These are phyloP conservation scores for Corythornis leucogaster DNA, from an alignment of 2,797 vertebrate species.

Conservation along the genomic window DNA sequence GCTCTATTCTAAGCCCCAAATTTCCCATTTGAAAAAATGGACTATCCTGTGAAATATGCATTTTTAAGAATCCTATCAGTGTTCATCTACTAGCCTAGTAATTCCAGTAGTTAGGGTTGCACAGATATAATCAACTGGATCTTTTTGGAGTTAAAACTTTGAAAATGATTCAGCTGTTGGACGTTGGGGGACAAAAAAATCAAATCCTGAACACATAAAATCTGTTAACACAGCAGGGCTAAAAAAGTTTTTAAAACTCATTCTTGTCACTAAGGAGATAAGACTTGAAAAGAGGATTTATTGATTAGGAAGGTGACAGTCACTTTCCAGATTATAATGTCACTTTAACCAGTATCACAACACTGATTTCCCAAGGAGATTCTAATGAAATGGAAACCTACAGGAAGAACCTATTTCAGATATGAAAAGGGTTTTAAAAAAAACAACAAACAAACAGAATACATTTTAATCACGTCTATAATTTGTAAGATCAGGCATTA, in stretches of 20 bases:
- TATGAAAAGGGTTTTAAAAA: not conserved
- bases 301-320: slow-evolving; percentile 9
- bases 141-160: not conserved
- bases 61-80: not conserved
- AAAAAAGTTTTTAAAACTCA: not conserved
- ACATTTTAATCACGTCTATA: not conserved
- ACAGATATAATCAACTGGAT: not conserved
- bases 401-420: not conserved
- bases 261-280: not conserved
- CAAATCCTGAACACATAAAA: not conserved
- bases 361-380: not conserved
- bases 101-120: not conserved
- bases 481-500: not conserved
- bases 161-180: not conserved
- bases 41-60: not conserved
- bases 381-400: not conserved
- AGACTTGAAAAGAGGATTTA: not conserved
- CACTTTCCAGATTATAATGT: slow-evolving; percentile 7
- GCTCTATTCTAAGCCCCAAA: not conserved
- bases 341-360: not conserved
- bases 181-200: not conserved
- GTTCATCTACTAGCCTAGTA: not conserved
- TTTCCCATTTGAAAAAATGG: not conserved
- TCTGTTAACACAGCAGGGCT: not conserved
- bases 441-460: not conserved